Percentiles rank a stretch among this genome's conserved stretches.
phyloP scores from a whole-genome alignment of 2,888 invertebrate species.

The Drosophila neonasuta region DNA sequence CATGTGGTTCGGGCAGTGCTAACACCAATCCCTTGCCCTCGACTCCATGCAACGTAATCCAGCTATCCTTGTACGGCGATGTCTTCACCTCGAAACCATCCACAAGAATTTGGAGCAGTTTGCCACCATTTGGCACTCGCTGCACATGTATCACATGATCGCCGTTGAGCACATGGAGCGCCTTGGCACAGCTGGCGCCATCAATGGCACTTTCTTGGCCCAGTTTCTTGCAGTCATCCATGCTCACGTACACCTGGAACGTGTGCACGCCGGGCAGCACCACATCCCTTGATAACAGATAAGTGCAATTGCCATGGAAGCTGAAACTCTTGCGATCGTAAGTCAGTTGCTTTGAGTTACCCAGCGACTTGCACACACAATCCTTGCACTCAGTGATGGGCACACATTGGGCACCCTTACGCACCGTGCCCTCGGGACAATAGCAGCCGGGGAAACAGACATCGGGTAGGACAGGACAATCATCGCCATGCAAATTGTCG shows the following conservation, averaged over 20 bases:
- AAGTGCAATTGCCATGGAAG: constrained; percentile 92
- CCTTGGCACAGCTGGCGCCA: constrained; percentile 85
- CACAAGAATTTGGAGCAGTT: constrained; percentile 77
- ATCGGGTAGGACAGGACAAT: constrained; percentile 86
- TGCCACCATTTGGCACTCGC: constrained; percentile 78
- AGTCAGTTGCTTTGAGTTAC: constrained; percentile 90
- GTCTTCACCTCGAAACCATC: constrained; percentile 79
- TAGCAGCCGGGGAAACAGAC: constrained; percentile 92
- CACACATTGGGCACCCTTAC: constrained; percentile 87
- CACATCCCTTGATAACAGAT: constrained; percentile 88
- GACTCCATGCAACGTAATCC: constrained; percentile 85
- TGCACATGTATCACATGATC: constrained; percentile 85
- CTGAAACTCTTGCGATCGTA: constrained; percentile 92
- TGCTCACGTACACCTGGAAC: constrained; percentile 86
- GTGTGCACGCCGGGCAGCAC: constrained; percentile 83
- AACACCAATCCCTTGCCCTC: constrained; percentile 86
- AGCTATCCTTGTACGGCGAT: constrained; percentile 84
- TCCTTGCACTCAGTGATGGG: constrained; percentile 88
- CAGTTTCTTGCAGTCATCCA: constrained; percentile 86
- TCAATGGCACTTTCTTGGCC: constrained; percentile 59
- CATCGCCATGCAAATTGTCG: constrained; percentile 84
- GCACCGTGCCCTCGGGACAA: constrained; percentile 89
- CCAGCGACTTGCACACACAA: constrained; percentile 89
- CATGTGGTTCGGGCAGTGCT: constrained; percentile 86
- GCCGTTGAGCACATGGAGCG: constrained; percentile 86